Conservation (phyloP, 2,113 vertebrate genomes). For the Pedionomus torquatus region DNA sequence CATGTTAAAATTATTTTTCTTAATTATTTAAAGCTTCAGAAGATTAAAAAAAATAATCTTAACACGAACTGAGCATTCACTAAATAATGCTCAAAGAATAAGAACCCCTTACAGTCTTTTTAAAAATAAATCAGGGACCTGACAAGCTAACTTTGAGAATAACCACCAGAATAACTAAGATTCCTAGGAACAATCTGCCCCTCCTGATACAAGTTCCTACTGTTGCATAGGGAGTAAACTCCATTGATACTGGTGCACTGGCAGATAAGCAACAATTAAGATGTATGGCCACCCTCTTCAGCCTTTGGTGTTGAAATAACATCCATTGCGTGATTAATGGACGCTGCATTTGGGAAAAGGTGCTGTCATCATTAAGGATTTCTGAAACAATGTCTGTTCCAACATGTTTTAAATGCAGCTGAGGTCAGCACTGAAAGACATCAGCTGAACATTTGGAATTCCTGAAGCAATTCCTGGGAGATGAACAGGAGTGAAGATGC, state of each 20-base stretch:
- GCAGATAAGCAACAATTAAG: neutral
- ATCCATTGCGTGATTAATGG: neutral
- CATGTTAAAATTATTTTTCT: slow-evolving; percentile 32
- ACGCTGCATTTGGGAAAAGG: neutral
- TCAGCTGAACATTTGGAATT: neutral
- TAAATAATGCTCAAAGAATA: neutral
- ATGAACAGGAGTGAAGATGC: neutral
- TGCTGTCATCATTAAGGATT: neutral
- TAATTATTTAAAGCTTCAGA: slow-evolving; percentile 39
- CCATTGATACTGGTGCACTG: neutral
- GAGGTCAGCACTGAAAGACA: neutral
- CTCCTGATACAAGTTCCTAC: neutral
- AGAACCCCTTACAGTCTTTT: neutral
- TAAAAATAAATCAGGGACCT: neutral
- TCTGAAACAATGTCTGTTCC: neutral
- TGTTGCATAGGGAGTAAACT: neutral
- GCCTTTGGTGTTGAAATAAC: neutral
- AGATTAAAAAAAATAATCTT: neutral
- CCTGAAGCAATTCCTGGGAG: neutral
- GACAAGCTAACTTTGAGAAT: neutral
- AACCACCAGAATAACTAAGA: neutral
- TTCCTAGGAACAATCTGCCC: neutral
- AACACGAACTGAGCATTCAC: neutral
- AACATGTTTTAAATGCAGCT: neutral
- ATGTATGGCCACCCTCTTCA: neutral